Evolutionary conservation across 2,888 invertebrate genomes (phyloP), one percentile per base, ranked within the genome.

Genomic region (Drosophila birchii): DNA sequence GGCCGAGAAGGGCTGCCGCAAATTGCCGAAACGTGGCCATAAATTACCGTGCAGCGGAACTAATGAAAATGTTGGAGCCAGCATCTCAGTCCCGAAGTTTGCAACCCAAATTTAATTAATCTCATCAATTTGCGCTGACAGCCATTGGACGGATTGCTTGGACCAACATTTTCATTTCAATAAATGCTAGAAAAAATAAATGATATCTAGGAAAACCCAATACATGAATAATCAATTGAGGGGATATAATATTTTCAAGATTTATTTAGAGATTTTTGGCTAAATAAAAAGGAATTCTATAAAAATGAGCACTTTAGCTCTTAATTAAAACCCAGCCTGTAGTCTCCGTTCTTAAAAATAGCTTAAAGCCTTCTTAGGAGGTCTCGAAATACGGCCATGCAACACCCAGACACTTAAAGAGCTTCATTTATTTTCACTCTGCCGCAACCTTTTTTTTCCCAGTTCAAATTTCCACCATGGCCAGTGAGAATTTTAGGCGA

Each of bases 41-140:
- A 78, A 88, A 80, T 86, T 83, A 56, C 59, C 54, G 43, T 43
- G 44, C 70, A 58, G 54, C 44, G 53, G 41, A 60, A 61, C 86
- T 83, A 84, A 84, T 83, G 86, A 83, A 88, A 86, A 60, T 47
- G 59, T 76, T 60, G 51, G 44, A 18, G 41, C 57, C 44, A 26
- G 26, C 29, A 51, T 26, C 67, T 47, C 38, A 23, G 29, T 64
- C 20, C 7, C 14, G 32, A 11, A 38, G 45, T 69, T 73, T 86
- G 75, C 72, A 88, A 20, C 54, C 54, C 41, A 49, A 83, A 83
- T 81, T 86, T 86, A 84, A 84, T 84, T 84, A 84, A 84, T 86
- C 79, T 83, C 86, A 86, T 88, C 88, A 86, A 79, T 83, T 73
- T 75, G 62, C 34, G 39, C 57, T 16, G 86, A 78, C 83, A 85